Conservation (phyloP, 2,113 vertebrate species). For the Tetrao urogallus region DNA sequence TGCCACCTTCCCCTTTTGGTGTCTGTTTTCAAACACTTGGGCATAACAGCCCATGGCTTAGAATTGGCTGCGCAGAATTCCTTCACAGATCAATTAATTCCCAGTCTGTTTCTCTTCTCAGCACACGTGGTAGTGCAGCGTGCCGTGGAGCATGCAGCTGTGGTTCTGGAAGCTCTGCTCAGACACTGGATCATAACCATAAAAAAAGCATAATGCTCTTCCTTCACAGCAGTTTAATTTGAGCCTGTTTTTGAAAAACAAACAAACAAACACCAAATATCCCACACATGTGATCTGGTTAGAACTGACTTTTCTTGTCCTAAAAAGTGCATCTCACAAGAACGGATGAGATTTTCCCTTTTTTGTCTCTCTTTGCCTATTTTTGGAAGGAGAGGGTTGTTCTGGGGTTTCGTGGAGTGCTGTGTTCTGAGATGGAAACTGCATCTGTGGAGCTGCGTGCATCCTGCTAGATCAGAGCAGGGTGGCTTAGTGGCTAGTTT, state of each 20-base stretch:
- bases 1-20: not conserved
- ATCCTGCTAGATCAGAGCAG: not conserved
- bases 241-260: not conserved
- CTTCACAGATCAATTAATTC: not conserved
- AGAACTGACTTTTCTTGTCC: not conserved
- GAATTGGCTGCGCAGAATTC: conserved; percentile 16
- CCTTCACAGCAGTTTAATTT: not conserved
- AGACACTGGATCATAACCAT: not conserved
- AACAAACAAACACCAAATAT: not conserved
- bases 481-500: not conserved
- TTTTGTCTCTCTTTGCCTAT: rapidly evolving
- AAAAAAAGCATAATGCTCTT: not conserved
- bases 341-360: not conserved
- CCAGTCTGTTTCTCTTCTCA: not conserved
- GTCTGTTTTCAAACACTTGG: not conserved
- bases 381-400: not conserved
- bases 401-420: not conserved
- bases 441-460: rapidly evolving
- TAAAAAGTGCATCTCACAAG: not conserved
- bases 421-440: not conserved
- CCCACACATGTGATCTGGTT: not conserved
- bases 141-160: not conserved
- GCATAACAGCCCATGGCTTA: not conserved
- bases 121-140: not conserved
- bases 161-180: not conserved